Evolutionary conservation across 2,888 invertebrate genomes (phyloP), one percentile per base, ranked within the genome.

Genomic region (Phragmatobia fuliginosa): DNA sequence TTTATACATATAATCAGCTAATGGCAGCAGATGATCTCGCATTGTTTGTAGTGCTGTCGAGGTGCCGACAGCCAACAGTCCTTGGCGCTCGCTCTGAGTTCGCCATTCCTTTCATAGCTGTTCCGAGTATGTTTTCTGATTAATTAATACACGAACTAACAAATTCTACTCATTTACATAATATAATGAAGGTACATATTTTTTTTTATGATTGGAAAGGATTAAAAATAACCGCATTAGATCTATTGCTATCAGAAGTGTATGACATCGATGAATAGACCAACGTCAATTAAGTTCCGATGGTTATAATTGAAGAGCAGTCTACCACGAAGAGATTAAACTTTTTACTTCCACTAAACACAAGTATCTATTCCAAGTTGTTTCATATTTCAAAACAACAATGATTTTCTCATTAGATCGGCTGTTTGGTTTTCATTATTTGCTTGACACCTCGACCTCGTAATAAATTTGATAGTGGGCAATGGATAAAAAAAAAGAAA

Each of bases 41-140:
- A 72, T 81, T 93, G 86, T 93, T 93, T 92, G 87, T 88, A 73
- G 64, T 84, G 88, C 89, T 82, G 87, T 93, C 87, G 78, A 87
- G 84, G 78, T 72, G 71, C 75, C 74, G 76, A 75, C 80, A 62
- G 72, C 63, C 71, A 82, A 82, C 74, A 76, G 72, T 67, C n/a
- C 72, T 56, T 38, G 62, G 68, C 74, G 72, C 70, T 65, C 66
- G 67, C 62, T 66, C 64, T 67, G 49, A 62, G 58, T 38, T 68
- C 49, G 62, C 59, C 71, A 73, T 72, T 67, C 59, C 72, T 69
- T 67, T 69, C 62, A 59, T 73, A 72, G 69, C 74, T 67, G 68
- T 76, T 70, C 32, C 21, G 56, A 60, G 66, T 63, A 71, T 56
- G 68, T 45, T 59, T 62, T 67, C 68, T n/a, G 58, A 61, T 25